Base-by-base conservation (phyloP, 2,797 vertebrate genomes). In the Trematomus bernacchii region DNA sequence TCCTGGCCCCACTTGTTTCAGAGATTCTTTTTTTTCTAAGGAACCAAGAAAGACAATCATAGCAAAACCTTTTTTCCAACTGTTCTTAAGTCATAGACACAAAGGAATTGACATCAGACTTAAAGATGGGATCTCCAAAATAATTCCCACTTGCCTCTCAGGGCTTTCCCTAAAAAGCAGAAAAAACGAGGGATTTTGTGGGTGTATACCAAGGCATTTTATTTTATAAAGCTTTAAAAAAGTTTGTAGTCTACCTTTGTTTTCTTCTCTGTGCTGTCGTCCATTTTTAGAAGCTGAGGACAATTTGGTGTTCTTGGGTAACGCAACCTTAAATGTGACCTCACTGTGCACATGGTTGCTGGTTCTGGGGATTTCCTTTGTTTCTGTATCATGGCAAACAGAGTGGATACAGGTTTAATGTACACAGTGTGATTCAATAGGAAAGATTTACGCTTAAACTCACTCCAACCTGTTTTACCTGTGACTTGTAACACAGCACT, bases 351-450 rank as follows among this genome's bases (percentile, higher is more conserved):
- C 53, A 11, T 19, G 37, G 10, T 64, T 60, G 23, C 13, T 82
- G 53, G 18, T 50, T 76, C 61, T 66, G 27, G 72, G 61, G 44
- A 73, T 40, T 85, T 90, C 65, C 69, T 87, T 86, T 80, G 58
- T 66, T 46, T 71, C 80, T 78, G 72, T 27, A 70, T 13, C 71
- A 62, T 71, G 58, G 43, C 15, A 75, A 81, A 85, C 66, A 82
- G 10, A 81, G 37, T 4, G 23, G 42, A 62, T 71, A 62, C 8
- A 15, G 18, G 13, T 71, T 85, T 30, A 73, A 13, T 63, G 48
- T 42, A 66, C 48, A 74, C 47, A 67, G 42, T 66, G 64, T 14
- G 27, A 18, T 47, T 74, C n/a, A 69, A 2, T 14, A 30, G 6
- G 10, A 15, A 13, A 33, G 1, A 23, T 44, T 53, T 6, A 16